These are phyloP conservation scores for Drosophila acutilabella DNA, from an alignment of 2,888 invertebrate genomes.

Conservation along the genomic window DNA sequence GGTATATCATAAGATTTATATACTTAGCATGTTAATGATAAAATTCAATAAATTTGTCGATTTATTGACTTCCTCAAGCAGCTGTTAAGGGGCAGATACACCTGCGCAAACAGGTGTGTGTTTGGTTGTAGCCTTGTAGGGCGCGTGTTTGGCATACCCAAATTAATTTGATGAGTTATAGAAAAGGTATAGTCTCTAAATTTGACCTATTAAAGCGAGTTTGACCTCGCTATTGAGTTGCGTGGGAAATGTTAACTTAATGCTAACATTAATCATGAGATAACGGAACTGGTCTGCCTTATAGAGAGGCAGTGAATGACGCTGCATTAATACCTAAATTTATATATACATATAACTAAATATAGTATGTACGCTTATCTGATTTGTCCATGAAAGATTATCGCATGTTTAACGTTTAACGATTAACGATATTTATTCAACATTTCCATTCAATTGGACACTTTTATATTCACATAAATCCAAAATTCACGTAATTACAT, in stretches of 20 bases:
- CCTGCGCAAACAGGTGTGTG: slow-evolving; percentile 12
- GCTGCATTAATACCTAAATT: not conserved
- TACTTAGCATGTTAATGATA: not conserved
- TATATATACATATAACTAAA: too few species aligned
- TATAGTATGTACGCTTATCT: slow-evolving; percentile 21
- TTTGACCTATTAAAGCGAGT: slow-evolving; percentile 30
- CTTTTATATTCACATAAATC: slow-evolving; percentile 38
- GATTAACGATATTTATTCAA: slow-evolving; percentile 11
- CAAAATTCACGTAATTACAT: slow-evolving; percentile 50
- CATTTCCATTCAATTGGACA: slow-evolving; percentile 29
- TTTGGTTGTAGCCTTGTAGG: slow-evolving; percentile 31
- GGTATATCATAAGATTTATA: slow-evolving; percentile 9
- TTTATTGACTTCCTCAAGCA: slow-evolving; percentile 29
- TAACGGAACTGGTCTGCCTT: slow-evolving; percentile 14
- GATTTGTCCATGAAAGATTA: slow-evolving; percentile 19
- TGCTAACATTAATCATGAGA: slow-evolving; percentile 31
- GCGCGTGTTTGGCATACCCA: slow-evolving; percentile 40
- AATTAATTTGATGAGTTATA: slow-evolving; percentile 1
- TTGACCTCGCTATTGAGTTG: slow-evolving; percentile 26
- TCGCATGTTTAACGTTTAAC: not conserved
- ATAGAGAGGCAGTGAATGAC: not conserved
- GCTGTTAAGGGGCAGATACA: slow-evolving; percentile 5
- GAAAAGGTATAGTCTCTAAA: not conserved
- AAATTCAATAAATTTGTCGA: not conserved
- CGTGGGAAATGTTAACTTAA: slow-evolving; percentile 43